Conservation (phyloP, 2,797 vertebrate genomes). For the Acomys russatus region DNA sequence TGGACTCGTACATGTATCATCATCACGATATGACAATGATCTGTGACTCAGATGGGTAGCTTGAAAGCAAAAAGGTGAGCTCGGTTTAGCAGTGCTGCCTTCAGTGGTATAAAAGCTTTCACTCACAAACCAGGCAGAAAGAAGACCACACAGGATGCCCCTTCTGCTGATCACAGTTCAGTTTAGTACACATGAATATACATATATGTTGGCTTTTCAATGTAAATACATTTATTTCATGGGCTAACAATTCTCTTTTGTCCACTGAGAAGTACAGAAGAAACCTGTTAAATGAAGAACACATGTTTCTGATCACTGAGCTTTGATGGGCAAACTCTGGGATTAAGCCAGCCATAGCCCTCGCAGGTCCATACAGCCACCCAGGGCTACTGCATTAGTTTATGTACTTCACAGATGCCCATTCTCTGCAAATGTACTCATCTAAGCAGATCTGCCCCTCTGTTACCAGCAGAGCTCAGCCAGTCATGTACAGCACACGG, state of each 20-base stretch:
- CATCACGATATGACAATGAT: background rate
- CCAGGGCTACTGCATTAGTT: background rate
- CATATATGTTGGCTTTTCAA: background rate
- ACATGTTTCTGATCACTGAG: background rate
- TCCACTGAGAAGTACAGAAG: background rate
- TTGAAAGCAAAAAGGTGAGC: background rate
- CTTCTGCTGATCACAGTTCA: background rate
- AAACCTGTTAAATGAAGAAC: background rate
- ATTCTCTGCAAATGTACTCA: background rate
- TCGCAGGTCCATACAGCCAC: background rate
- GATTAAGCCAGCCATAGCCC: background rate
- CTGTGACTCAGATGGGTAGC: background rate
- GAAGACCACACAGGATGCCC: rapidly evolving
- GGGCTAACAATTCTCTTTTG: background rate
- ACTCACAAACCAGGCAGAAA: background rate
- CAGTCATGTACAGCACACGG: background rate
- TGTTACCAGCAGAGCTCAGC: background rate
- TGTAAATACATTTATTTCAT: background rate
- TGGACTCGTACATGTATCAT: rapidly evolving
- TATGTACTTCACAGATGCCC: background rate
- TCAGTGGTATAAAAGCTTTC: rapidly evolving
- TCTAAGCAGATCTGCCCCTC: background rate
- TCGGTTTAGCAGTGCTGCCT: background rate
- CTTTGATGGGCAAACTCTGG: background rate
- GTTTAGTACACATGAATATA: background rate